Evolutionary conservation across 2,797 vertebrate species (phyloP).

Genomic region (Adrianichthys oophorus): DNA sequence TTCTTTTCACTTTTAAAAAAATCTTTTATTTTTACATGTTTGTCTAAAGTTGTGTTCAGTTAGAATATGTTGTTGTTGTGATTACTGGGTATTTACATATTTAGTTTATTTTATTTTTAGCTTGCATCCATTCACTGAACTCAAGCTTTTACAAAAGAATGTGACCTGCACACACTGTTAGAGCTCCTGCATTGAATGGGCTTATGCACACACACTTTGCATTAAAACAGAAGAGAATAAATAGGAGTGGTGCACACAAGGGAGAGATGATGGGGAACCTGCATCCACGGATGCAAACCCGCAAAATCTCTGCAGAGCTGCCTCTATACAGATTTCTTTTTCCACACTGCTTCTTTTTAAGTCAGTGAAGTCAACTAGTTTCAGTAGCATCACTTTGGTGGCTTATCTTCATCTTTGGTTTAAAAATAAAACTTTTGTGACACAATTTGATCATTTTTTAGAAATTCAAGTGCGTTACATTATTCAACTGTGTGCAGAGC

Average conservation of each 20-base stretch:
- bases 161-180: conserved; percentile 3
- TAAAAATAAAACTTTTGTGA: too few relatives aligned
- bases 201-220: too few relatives aligned
- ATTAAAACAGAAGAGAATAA: not conserved
- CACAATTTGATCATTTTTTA: too few relatives aligned
- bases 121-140: conserved; percentile 17
- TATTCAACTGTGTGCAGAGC: not conserved
- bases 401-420: too few relatives aligned
- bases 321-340: not conserved
- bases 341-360: not conserved
- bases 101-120: conserved; percentile 26
- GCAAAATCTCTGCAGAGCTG: not conserved
- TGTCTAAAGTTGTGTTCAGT: conserved; percentile 8
- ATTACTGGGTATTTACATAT: conserved; percentile 50
- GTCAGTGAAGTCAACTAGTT: too few relatives aligned
- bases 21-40: conserved; percentile 10
- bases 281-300: too few relatives aligned
- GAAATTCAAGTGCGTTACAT: too few relatives aligned
- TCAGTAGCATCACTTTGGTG: too few relatives aligned
- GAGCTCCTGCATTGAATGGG: conserved; percentile 1
- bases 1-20: not conserved
- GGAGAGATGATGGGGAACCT: not conserved
- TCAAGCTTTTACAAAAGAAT: conserved; percentile 13
- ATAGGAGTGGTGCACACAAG: conserved; percentile 21
- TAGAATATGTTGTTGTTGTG: conserved; percentile 26